Evolutionary conservation across 1,140 invertebrate genomes (phyloP), one percentile per base, ranked within the genome.

Genomic region (Pseudomyrmex flavicornis): DNA sequence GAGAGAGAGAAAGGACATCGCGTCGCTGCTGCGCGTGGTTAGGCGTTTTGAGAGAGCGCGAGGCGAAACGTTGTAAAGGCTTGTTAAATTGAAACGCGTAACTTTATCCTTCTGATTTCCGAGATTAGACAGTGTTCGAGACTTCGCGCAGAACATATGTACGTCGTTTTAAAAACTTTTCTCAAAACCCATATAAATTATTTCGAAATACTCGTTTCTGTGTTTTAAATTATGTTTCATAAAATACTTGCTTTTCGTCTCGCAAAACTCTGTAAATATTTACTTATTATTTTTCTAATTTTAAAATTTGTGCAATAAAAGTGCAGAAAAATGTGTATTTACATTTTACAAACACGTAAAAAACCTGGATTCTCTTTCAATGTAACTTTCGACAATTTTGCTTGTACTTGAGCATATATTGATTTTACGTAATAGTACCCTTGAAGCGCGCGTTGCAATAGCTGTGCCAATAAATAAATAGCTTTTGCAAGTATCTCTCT

Each of bases 31-130:
- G 70, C 54, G 82, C 52, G 17, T 22, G 66, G 3, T 20, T 35
- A 72, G 20, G n/a, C 46, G 46, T 61, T 80, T 73, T 70, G 20
- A 48, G 13, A 35, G 13, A 35, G 35, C 13, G 17, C 66, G 13
- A 56, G 2, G 17, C 61, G 61, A 77, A 22, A 61, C 54, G 10
- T 20, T n/a, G 52, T 72, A 80, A 77, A 77, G 62, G 48, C 26
- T 77, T 20, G 26, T 68, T 77, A 44, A 52, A 68, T 54, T 13
- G 62, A 56, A 77, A 54, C n/a, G 17, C 17, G 8, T 46, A 68
- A 15, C 61, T 77, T 76, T 66, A 26, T 44, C 9, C 35, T 22
- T 35, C 35, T 35, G 35, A n/a, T 48, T 70, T 35, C 20, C 3
- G 13, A 17, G 13, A 61, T 46, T 46, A 20, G 13, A 15, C 61